Base-by-base conservation (phyloP, 2,797 vertebrate genomes). In the Sebastes steindachneri region DNA sequence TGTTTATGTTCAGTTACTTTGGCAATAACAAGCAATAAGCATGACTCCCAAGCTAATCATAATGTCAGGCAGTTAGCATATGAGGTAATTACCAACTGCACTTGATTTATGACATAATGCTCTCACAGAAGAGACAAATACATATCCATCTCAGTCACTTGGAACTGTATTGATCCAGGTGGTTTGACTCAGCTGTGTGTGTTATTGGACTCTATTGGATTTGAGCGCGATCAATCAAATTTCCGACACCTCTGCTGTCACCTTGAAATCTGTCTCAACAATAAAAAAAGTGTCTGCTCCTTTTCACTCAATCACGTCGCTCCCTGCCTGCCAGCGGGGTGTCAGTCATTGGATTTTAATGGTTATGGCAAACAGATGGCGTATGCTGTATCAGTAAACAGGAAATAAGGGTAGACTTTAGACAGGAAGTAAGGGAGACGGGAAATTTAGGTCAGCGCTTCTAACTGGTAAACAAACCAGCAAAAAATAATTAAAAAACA, bases 81-180 rank as follows among this genome's bases (percentile, higher is more conserved):
- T 72, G 66, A 80, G 65, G 26, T 81, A 72, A 86, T 84, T 55
- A 77, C 60, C 55, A 67, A n/a, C 21, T 29, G n/a, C 11, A 74
- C 25, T 9, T 77, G 58, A 91, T 82, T 75, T 75, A 73, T 73
- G 21, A 73, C 63, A 67, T 55, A 60, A 79, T 9, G 45, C 64
- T 77, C 31, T 75, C 62, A 35, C 37, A 63, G 63, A 73, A 45
- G 68, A 72, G 70, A 75, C 17, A 59, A 73, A 71, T 31, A 35
- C 62, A 68, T 53, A 81, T 77, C 70, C 45, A 59, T 78, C 65
- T 74, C 19, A 51, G 67, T 77, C 67, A 77, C 54, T 71, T 29
- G 68, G 67, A 72, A 33, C 28, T n/a, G 21, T 77, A 91, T 91
- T 60, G 89, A 92, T 91, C 83, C 57, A 64, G 73, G 41, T 79